phyloP scores from a whole-genome alignment of 2,113 vertebrate species.

The Eptesicus fuscus region DNA sequence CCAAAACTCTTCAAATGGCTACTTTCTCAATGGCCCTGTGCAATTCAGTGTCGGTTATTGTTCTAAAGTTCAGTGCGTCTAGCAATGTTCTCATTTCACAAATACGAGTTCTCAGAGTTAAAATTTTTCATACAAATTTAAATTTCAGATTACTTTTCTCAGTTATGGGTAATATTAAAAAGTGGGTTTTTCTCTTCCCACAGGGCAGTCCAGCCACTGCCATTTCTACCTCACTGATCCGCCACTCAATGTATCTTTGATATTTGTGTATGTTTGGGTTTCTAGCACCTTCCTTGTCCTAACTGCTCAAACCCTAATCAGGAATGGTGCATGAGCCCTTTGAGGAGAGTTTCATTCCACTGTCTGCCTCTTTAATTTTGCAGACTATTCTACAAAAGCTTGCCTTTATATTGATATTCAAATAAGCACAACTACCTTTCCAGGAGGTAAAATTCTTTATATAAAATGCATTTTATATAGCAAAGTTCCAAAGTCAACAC shows the following conservation, averaged over 20 bases:
- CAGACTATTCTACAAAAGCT: neutral
- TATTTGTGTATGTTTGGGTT: neutral
- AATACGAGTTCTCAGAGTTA: neutral
- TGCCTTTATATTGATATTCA: neutral
- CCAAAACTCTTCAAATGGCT: neutral
- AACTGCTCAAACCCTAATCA: neutral
- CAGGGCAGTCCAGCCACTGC: neutral
- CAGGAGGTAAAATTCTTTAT: neutral
- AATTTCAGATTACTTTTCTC: neutral
- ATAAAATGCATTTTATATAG: neutral
- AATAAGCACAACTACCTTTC: neutral
- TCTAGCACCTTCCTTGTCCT: neutral
- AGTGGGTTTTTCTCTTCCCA: neutral
- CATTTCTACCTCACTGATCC: neutral
- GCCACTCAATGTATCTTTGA: too few species aligned
- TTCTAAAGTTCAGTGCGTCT: neutral
- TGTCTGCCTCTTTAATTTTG: neutral
- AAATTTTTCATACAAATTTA: neutral
- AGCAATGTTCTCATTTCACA: neutral
- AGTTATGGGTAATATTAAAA: neutral
- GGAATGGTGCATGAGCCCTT: neutral
- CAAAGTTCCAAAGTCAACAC: neutral
- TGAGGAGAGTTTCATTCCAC: neutral
- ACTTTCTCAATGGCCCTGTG: neutral
- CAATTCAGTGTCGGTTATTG: neutral